Evolutionary conservation across 2,113 vertebrate species (phyloP), one percentile per base, ranked within the genome.

Genomic region (Peromyscus maniculatus): DNA sequence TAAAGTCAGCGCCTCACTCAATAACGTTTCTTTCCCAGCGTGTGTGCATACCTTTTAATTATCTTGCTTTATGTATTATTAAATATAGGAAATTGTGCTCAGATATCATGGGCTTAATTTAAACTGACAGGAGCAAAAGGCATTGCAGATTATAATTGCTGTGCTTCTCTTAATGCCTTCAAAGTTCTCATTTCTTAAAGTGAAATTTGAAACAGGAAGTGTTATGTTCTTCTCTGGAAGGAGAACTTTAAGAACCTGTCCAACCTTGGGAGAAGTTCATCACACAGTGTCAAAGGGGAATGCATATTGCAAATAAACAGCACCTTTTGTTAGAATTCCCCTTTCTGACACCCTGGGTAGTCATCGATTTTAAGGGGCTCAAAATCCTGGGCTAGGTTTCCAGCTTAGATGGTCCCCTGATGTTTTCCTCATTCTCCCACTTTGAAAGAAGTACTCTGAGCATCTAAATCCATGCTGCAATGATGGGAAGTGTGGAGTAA

Each of bases 1-100:
- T 97, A 97, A 97, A 97, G 89, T 94, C 52, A 67, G n/a, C 43
- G 80, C 86, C 97, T 84, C 69, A 67, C 83, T 95, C 88, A 94
- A 57, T 78, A 92, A 71, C 11, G 12, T 94, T 97, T 92, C 89
- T 97, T 93, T 97, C 97, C 28, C 97, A 98, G 97, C 96, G 94
- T 97, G 96, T 72, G 84, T 92, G 84, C 91, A 90, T 97, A 97
- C 89, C 97, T 98, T 97, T 98, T 97, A 98, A 98, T 98, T 96
- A 98, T 98, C 89, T 97, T 95, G 96, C 94, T 97, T 98, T 97
- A 98, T 97, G 95, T 98, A 97, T 98, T 98, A 98, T 98, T 98
- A 97, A 98, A 94, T 96, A 97, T 97, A 96, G 96, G 87, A 97
- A 98, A 98, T 98, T 97, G 97, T 96, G 96, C 95, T 97, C 95